Evolutionary conservation across 2,113 vertebrate species (phyloP).

Genomic region (Phoxinus phoxinus): DNA sequence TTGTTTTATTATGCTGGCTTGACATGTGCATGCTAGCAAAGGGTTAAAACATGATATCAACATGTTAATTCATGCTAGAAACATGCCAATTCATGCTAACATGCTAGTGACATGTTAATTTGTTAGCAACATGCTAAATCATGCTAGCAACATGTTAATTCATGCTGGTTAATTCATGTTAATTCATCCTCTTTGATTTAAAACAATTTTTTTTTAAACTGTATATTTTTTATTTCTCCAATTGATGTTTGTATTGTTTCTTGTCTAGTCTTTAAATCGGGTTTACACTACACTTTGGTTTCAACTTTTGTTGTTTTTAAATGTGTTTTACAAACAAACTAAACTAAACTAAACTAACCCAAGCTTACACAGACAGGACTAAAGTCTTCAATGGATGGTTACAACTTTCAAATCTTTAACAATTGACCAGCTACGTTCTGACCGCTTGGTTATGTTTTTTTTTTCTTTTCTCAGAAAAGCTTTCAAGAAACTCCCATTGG

Average conservation of each 20-base stretch:
- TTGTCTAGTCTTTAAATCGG: not conserved
- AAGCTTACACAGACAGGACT: not conserved
- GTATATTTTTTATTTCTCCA: not conserved
- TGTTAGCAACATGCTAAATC: too few species aligned
- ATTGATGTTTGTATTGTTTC: not conserved
- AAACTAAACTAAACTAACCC: not conserved
- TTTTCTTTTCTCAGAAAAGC: not conserved
- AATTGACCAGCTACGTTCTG: not conserved
- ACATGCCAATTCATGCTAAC: too few species aligned
- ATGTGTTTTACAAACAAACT: not conserved
- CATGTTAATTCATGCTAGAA: too few species aligned
- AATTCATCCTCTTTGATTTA: too few species aligned
- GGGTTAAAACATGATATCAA: too few species aligned
- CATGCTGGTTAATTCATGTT: too few species aligned
- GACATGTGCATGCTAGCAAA: not conserved
- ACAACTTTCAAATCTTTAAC: not conserved
- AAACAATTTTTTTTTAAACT: not conserved
- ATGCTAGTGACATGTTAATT: too few species aligned
- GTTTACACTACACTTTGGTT: not conserved
- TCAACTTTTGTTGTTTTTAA: not conserved
- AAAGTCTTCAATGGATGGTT: not conserved
- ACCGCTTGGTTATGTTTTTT: not conserved
- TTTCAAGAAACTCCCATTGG: slow-evolving; percentile 7
- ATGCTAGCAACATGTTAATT: not conserved
- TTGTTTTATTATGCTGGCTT: not conserved